Conservation (phyloP, 2,888 invertebrate genomes). For the Stramonita haemastoma region DNA sequence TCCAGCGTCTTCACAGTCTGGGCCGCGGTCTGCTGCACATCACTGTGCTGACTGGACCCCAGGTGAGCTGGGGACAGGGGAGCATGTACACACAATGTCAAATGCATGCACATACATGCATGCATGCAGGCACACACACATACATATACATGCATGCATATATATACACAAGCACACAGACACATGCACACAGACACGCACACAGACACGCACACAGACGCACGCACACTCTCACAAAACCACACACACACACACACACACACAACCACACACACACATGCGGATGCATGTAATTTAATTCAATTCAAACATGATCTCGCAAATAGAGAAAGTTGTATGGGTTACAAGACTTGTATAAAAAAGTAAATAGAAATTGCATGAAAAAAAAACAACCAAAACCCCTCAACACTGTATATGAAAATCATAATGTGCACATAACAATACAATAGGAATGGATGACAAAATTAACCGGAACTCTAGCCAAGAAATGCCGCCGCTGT, state of each 20-base stretch:
- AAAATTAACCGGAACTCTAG: too few relatives aligned
- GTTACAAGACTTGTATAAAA: too few relatives aligned
- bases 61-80: background rate
- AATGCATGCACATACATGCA: too few relatives aligned
- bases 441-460: too few relatives aligned
- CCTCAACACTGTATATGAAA: too few relatives aligned
- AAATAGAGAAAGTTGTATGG: too few relatives aligned
- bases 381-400: too few relatives aligned
- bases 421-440: too few relatives aligned
- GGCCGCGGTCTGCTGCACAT: background rate
- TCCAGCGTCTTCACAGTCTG: constrained; percentile 14
- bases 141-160: background rate
- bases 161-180: background rate
- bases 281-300: background rate
- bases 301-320: too few relatives aligned
- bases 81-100: too few relatives aligned
- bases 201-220: background rate
- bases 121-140: background rate
- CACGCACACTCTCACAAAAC: background rate
- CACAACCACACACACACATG: background rate
- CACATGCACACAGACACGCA: constrained; percentile 13
- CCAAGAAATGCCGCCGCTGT: too few relatives aligned
- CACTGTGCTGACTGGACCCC: background rate
- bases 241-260: background rate
- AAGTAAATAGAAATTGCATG: too few relatives aligned